A percentile compares a stretch with the other conserved stretches of the same genome.
Conservation (phyloP, 1,140 invertebrate species). For the Ceratina japonica region DNA sequence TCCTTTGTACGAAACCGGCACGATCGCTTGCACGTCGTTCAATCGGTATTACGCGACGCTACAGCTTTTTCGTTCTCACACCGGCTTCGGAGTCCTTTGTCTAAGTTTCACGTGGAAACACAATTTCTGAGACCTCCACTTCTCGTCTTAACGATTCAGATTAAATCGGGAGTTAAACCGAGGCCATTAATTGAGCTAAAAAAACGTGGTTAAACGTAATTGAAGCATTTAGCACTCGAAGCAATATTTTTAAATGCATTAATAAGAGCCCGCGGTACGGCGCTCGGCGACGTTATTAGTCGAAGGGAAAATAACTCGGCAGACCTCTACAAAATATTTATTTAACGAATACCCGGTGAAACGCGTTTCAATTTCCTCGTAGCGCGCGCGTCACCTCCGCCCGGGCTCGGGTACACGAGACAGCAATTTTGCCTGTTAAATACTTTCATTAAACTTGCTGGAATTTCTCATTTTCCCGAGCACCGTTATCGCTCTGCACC, state of each 20-base stretch:
- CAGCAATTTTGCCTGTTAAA: constrained; percentile 61
- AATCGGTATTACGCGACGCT: too few relatives aligned
- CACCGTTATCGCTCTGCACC: constrained; percentile 37
- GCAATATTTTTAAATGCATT: neutral
- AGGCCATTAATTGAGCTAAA: neutral
- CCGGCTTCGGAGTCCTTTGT: too few relatives aligned
- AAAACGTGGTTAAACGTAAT: neutral
- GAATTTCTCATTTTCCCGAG: constrained; percentile 65
- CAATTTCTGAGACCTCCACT: too few relatives aligned
- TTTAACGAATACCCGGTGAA: constrained; percentile 30
- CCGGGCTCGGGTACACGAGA: neutral
- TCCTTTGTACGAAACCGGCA: neutral
- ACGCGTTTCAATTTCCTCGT: constrained; percentile 44
- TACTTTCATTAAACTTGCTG: constrained; percentile 70
- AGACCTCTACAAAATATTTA: neutral
- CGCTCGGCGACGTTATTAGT: neutral
- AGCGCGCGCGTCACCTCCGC: neutral
- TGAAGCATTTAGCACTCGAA: neutral
- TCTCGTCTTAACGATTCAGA: neutral
- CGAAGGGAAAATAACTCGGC: neutral
- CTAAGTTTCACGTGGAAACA: too few relatives aligned
- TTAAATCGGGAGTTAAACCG: neutral
- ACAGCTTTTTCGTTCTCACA: too few relatives aligned
- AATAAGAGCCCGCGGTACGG: neutral
- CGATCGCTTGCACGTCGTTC: neutral